Base-by-base conservation (phyloP, 1,140 invertebrate species). In the Heliconius eleuchia region DNA sequence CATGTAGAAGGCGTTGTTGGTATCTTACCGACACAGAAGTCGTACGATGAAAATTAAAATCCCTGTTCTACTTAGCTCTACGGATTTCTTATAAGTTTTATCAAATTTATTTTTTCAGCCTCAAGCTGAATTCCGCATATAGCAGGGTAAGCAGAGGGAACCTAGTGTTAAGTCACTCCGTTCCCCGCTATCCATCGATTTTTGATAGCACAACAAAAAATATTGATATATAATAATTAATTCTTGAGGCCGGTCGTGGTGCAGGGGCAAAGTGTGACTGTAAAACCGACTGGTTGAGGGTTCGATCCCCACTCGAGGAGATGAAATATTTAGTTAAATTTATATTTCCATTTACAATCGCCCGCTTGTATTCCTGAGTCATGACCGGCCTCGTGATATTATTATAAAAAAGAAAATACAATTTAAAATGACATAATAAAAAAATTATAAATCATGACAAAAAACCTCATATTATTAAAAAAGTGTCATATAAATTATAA, bases 401-500 rank as follows among this genome's bases (percentile, higher is more conserved):
- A 37, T 37, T 37, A 37, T 37, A 37, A 37, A 1, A 37, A 37
- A 37, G 34, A 37, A 37, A 37, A 37, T 6, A 37, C 34, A 6
- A 37, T n/a, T 55, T 55, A 19, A 55, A 55, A 19, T 55, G 5
- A 55, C 52, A 55, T 46, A 46, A 11, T 46, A 19, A 60, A 60
- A 57, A n/a, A 60, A 60, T n/a, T 11, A 60, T 11, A 60, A 60
- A 60, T 60, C 13, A 23, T 60, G 7, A 23, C n/a, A 60, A 11
- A 11, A 46, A 0, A 52, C 1, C 50, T 6, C 13, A 27, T 23
- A 16, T 66, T 13, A 4, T 1, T 16, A 30, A 30, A 27, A 30
- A 66, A 52, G 37, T 39, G 30, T 19, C 71, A 72, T 19, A 72
- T 72, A 72, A 72, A n/a, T 46, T 19, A 37, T 74, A 37, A 57